Conservation (phyloP, 1,140 invertebrate species). For the Hyphantria cunea region DNA sequence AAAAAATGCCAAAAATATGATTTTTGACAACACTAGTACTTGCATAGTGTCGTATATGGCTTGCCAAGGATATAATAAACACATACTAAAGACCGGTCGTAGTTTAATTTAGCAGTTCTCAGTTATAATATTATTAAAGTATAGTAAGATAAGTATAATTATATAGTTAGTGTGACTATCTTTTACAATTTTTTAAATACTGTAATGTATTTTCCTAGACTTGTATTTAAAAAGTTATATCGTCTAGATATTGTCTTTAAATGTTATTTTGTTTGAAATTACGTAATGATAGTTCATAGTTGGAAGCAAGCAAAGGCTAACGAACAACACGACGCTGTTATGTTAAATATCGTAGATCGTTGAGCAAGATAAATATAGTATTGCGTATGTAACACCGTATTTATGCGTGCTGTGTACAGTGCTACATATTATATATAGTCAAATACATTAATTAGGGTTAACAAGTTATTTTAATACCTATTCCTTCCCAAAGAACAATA, state of each 20-base stretch:
- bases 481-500: constrained; percentile 21
- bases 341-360: too few species aligned
- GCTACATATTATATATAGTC: too few species aligned
- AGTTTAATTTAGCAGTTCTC: constrained; percentile 13
- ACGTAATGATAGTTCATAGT: too few species aligned
- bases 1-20: too few species aligned
- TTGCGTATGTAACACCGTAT: not conserved
- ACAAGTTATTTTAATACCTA: not conserved
- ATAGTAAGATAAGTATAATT: constrained; percentile 24
- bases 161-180: constrained; percentile 28
- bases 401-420: not conserved
- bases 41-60: not conserved
- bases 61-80: too few species aligned
- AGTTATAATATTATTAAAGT: constrained; percentile 17
- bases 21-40: not conserved
- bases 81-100: too few species aligned
- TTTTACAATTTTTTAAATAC: constrained; percentile 19
- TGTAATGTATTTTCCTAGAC: constrained; percentile 26
- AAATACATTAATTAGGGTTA: too few species aligned
- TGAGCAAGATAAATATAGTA: not conserved
- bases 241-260: constrained; percentile 22
- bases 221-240: constrained; percentile 19
- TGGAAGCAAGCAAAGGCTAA: not conserved
- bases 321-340: not conserved
- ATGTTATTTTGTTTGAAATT: constrained; percentile 1